These are phyloP conservation scores for Mormyrus iriodes DNA, from an alignment of 2,113 vertebrate species.

Conservation along the genomic window DNA sequence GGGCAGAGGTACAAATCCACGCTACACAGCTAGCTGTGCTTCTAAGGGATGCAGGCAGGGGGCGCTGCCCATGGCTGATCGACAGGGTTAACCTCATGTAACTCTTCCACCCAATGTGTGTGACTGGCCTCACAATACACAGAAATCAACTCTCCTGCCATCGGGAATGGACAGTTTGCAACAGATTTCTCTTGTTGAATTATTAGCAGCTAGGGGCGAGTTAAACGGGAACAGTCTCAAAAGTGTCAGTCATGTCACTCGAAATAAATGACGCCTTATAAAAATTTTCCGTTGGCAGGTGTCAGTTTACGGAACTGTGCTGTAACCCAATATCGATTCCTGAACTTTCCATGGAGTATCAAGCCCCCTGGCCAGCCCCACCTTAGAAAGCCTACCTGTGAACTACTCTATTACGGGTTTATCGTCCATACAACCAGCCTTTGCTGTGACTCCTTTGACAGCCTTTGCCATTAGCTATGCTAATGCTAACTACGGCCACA, in stretches of 20 bases:
- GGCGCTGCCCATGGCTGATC: not conserved
- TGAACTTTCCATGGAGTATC: not conserved
- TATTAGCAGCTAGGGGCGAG: not conserved
- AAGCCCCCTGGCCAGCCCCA: not conserved
- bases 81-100: not conserved
- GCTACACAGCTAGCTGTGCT: not conserved
- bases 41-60: not conserved
- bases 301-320: not conserved
- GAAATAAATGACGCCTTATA: not conserved
- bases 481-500: not conserved
- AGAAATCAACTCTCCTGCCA: not conserved
- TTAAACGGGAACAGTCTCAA: not conserved
- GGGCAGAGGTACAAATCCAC: not conserved
- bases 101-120: not conserved
- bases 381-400: not conserved
- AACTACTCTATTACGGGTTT: not conserved
- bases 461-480: not conserved
- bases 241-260: not conserved
- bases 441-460: not conserved
- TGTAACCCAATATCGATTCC: not conserved
- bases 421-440: not conserved
- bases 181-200: not conserved
- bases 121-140: not conserved
- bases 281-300: not conserved
- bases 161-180: not conserved